Base-by-base conservation (phyloP, 2,888 invertebrate genomes). In the Sthenelais limicola region DNA sequence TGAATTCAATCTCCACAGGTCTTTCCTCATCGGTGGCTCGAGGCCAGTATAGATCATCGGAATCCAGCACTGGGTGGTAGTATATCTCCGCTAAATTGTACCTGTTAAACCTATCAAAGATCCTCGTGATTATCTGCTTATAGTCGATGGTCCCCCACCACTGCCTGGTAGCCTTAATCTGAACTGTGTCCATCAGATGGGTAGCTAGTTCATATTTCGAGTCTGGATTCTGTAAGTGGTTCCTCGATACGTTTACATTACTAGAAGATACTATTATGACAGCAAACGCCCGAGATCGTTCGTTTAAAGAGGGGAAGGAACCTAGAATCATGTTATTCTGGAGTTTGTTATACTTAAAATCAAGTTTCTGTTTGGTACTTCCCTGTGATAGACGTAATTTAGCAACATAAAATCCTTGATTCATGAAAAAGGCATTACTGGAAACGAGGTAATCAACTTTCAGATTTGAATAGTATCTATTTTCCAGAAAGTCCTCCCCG, bases 121-220 rank as follows among this genome's bases (percentile, higher is more conserved):
- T 82, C 38, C 78, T 51, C 3, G 73, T 72, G 58, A 84, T 81
- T n/a, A 87, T 81, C 30, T 74, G 66, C 5, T 73, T 76, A 73
- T 77, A 77, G 43, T 80, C 78, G 0, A 49, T 32, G 30, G 70
- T 74, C 3, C 97, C 96, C 81, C 98, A 91, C 94, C 96, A 98
- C 85, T 99, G 99, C 85, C 91, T 94, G 0, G 95, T 94, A 80
- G 96, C 97, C 85, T 97, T 95, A n/a, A 99, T 93, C 7, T 52
- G 68, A 51, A 76, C 78, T 15, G 70, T 73, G 85, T 98, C 97
- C 83, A 94, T 93, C 24, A 98, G 90, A 83, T 98, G 98, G 0
- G 97, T 97, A 0, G 97, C 97, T 58, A 99, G 93, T 89, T 99
- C 98, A 85, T 96, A 97, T 71, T 92, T 91, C 0, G 98, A 96